A percentile compares a stretch with the other conserved stretches of the same genome.
Conservation (phyloP, 2,888 invertebrate genomes). For the Drosophila subsilvestris region DNA sequence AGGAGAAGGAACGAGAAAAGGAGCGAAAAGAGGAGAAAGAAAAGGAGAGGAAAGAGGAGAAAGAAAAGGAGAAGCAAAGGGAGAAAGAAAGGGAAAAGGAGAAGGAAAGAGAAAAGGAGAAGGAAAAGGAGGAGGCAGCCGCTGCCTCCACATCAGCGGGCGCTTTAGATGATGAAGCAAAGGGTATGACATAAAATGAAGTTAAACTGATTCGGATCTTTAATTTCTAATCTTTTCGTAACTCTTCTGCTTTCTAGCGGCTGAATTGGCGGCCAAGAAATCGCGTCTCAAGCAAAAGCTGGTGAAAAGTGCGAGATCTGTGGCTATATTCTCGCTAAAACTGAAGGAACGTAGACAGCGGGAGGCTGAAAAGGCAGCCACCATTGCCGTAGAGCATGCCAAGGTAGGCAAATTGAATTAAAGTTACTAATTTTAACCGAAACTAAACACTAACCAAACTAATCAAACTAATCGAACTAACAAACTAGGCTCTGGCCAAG, state of each 20-base stretch:
- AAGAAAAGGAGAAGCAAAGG: conserved; percentile 26
- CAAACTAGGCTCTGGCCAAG: conserved; percentile 83
- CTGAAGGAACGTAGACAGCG: conserved; percentile 91
- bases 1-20: conserved; percentile 40
- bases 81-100: conserved; percentile 27
- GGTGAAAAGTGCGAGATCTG: conserved; percentile 93
- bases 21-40: conserved; percentile 29
- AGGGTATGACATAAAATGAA: conserved; percentile 83
- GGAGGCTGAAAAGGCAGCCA: conserved; percentile 89
- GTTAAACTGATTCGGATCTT: neutral
- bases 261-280: conserved; percentile 88
- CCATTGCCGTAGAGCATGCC: conserved; percentile 86
- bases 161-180: conserved; percentile 86
- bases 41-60: conserved; percentile 27
- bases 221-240: neutral
- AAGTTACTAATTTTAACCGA: neutral
- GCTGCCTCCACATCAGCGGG: conserved; percentile 57
- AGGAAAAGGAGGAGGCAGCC: conserved; percentile 46
- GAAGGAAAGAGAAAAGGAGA: conserved; percentile 31
- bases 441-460: neutral
- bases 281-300: conserved; percentile 90
- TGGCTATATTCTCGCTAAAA: conserved; percentile 93
- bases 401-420: conserved; percentile 72
- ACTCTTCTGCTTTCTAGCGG: conserved; percentile 75
- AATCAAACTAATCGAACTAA: conserved; percentile 64